Conservation (phyloP, 1,140 invertebrate genomes). For the Mactra quadrangularis region DNA sequence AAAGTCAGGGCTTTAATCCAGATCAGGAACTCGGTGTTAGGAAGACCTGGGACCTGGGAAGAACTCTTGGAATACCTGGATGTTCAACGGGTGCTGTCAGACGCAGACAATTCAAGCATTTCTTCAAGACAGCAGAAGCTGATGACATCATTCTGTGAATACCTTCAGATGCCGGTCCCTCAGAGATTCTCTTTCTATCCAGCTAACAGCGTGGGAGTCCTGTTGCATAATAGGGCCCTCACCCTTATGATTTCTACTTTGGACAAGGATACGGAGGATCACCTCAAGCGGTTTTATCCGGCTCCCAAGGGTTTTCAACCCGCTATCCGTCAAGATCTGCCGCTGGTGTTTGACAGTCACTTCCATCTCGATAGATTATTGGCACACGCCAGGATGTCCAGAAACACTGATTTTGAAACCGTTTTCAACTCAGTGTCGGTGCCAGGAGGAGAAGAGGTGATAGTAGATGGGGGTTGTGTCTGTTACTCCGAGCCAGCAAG, state of each 20-base stretch:
- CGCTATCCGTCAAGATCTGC: not conserved
- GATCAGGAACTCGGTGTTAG: not conserved
- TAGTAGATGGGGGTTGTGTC: not conserved
- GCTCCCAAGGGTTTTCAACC: not conserved
- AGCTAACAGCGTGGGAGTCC: not conserved
- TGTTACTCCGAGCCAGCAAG: not conserved
- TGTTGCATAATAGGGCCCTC: not conserved
- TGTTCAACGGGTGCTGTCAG: not conserved
- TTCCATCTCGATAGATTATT: slow-evolving; percentile 16
- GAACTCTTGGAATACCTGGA: not conserved
- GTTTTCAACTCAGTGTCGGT: not conserved
- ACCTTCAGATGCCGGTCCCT: not conserved
- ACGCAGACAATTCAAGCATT: not conserved
- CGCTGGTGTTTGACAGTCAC: slow-evolving; percentile 20
- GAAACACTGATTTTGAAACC: not conserved
- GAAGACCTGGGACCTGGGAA: not conserved
- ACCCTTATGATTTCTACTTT: not conserved
- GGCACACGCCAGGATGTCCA: not conserved
- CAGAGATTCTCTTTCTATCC: not conserved
- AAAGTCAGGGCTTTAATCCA: not conserved
- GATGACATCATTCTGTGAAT: not conserved
- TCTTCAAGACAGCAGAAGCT: not conserved
- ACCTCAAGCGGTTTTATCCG: not conserved
- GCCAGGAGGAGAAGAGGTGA: not conserved
- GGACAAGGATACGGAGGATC: not conserved